Base-by-base conservation (phyloP, 2,113 vertebrate species). In the Callocephalon fimbriatum region DNA sequence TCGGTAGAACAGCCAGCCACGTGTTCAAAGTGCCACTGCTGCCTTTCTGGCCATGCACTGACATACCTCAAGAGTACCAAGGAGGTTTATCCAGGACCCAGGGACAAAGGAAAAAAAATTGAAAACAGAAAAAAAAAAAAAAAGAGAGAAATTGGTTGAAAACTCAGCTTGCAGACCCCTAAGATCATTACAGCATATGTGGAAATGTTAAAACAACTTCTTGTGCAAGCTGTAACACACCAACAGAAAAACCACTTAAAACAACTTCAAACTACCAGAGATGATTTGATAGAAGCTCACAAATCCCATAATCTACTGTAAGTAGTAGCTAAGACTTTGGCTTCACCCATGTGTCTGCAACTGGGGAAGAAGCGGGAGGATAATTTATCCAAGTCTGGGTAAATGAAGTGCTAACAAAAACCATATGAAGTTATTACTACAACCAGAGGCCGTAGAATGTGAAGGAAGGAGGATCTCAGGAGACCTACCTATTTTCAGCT, bases 371-470 rank as follows among this genome's bases (percentile, higher is more conserved):
- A 97, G 91, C 97, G 92, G 94, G 95, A 96, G 95, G 93, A 96
- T 98, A 97, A 98, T 98, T 98, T 98, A 98, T 98, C 97, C 98
- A 97, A 98, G 96, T 97, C 96, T 96, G 94, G 97, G 97, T 97
- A 98, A 98, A 98, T 98, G 98, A 98, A 98, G 98, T 98, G 98
- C 98, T 98, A 98, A 98, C 98, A 96, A 97, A 98, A 98, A 98
- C 97, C 98, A 98, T 98, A 98, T 98, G 98, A 98, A 98, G 95
- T 98, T 98, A 98, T 98, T 98, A 98, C 96, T 96, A 96, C 98
- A 98, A 97, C 97, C 98, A 97, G 97, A 98, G 98, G 97, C 98
- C 76, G 0, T 97, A 98, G 96, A 97, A 98, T 74, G 94, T 90
- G 95, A 96, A 97, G 83, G 97, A 84, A 97, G 84, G 68, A 96